Conservation (phyloP, 2,888 invertebrate genomes). For the Dermolepida albohirtum region DNA sequence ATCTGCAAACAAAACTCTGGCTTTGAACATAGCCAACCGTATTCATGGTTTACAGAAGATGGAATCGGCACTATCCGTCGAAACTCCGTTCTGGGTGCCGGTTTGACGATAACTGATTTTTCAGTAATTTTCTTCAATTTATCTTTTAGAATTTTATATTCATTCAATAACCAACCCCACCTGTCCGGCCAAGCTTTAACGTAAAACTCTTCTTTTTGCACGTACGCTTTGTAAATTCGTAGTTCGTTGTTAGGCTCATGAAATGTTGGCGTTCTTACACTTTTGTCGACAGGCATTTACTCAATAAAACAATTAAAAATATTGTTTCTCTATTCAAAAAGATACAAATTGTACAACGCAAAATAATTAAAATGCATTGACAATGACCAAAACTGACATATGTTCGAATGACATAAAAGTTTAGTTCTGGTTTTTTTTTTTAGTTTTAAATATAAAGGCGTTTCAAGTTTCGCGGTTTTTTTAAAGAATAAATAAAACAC, state of each 20-base stretch:
- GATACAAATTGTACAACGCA: too few species aligned
- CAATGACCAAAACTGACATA: too few species aligned
- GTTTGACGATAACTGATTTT: neutral
- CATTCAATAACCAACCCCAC: conserved; percentile 23
- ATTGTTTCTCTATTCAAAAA: too few species aligned
- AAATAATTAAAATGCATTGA: too few species aligned
- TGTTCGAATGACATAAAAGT: too few species aligned
- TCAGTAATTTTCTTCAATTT: neutral
- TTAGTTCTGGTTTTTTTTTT: too few species aligned
- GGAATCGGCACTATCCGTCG: conserved; percentile 7
- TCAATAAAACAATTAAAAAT: too few species aligned
- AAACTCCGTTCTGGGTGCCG: neutral
- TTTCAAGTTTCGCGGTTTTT: too few species aligned
- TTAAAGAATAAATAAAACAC: too few species aligned
- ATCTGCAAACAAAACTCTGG: conserved; percentile 18
- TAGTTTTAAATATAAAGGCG: too few species aligned
- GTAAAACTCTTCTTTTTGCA: neutral
- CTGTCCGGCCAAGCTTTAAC: conserved; percentile 5
- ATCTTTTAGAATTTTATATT: conserved; percentile 9
- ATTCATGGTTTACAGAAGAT: conserved; percentile 23
- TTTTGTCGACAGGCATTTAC: too few species aligned
- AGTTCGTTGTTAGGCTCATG: conserved; percentile 1
- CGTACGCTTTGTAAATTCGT: conserved; percentile 7
- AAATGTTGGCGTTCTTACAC: too few species aligned
- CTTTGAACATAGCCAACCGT: conserved; percentile 22